These are phyloP conservation scores for Heliconius nattereri DNA, from an alignment of 1,140 invertebrate species.

Conservation along the genomic window DNA sequence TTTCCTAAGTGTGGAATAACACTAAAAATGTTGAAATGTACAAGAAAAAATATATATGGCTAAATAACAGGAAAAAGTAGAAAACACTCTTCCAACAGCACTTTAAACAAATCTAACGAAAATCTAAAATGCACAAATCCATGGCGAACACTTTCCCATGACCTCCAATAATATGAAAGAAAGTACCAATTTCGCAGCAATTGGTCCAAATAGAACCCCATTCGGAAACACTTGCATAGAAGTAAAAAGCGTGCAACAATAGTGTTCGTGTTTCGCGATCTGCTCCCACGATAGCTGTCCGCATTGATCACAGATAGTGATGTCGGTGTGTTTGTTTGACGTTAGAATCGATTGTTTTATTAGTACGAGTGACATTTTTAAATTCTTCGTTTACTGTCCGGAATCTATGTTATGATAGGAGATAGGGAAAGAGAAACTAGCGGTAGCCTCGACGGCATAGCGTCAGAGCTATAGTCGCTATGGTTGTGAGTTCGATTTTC, in stretches of 20 bases:
- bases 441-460: no score
- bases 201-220: constrained; percentile 27
- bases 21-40: no score
- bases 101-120: background rate
- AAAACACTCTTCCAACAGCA: background rate
- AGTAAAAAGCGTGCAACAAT: constrained; percentile 38
- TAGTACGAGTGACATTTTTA: constrained; percentile 15
- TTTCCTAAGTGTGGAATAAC: no score
- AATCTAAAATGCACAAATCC: background rate
- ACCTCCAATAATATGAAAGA: constrained; percentile 21
- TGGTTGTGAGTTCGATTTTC: no score
- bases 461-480: no score
- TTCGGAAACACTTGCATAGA: constrained; percentile 30
- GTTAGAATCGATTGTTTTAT: constrained; percentile 32
- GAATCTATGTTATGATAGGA: no score
- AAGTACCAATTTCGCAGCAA: constrained; percentile 30
- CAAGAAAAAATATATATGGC: background rate
- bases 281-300: constrained; percentile 43
- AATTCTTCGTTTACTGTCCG: no score
- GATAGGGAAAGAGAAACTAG: no score
- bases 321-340: constrained; percentile 12
- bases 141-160: background rate
- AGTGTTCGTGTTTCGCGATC: constrained; percentile 38
- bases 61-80: background rate
- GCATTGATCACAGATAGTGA: constrained; percentile 33